These are phyloP conservation scores for Drosophila mauritiana DNA, from an alignment of 1,140 invertebrate genomes.

Conservation along the genomic window DNA sequence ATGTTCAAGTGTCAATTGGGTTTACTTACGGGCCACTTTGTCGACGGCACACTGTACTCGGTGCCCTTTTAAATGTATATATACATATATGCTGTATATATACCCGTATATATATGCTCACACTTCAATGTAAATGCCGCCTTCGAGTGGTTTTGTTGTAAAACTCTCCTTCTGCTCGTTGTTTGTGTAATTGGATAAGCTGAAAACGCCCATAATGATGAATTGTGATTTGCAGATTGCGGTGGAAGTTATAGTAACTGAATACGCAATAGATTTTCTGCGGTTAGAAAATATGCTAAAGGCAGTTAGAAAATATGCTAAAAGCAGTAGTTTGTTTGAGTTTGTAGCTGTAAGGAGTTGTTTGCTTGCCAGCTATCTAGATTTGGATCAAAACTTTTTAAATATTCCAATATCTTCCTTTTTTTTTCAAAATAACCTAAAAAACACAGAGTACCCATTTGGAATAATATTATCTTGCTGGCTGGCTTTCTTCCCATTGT, in stretches of 20 bases:
- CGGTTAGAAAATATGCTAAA: slow-evolving; percentile 1
- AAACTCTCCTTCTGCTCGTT: slow-evolving; percentile 8
- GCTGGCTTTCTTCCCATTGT: slow-evolving; percentile 7
- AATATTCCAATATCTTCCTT: no score
- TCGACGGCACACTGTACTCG: slow-evolving; percentile 46
- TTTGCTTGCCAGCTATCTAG: no score
- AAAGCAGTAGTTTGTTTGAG: not conserved
- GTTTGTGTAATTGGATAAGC: slow-evolving; percentile 50
- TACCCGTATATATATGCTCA: slow-evolving; percentile 7
- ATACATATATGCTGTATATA: slow-evolving; percentile 3
- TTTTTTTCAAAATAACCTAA: not conserved
- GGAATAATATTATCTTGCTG: slow-evolving; percentile 12
- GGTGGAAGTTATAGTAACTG: slow-evolving; percentile 40
- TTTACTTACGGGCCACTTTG: slow-evolving; percentile 75
- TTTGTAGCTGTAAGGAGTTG: not conserved
- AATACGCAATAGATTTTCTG: slow-evolving; percentile 31
- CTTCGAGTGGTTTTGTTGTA: slow-evolving; percentile 23
- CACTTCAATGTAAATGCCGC: slow-evolving; percentile 51
- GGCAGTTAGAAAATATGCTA: not conserved
- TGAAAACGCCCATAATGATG: slow-evolving; percentile 35
- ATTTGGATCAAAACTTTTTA: no score
- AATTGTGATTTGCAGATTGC: slow-evolving; percentile 44
- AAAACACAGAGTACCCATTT: not conserved
- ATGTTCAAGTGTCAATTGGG: slow-evolving; percentile 79
- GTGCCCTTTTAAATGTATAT: slow-evolving; percentile 14